These are phyloP conservation scores for Callitettix versicolor DNA, from an alignment of 1,140 invertebrate genomes.

Conservation along the genomic window DNA sequence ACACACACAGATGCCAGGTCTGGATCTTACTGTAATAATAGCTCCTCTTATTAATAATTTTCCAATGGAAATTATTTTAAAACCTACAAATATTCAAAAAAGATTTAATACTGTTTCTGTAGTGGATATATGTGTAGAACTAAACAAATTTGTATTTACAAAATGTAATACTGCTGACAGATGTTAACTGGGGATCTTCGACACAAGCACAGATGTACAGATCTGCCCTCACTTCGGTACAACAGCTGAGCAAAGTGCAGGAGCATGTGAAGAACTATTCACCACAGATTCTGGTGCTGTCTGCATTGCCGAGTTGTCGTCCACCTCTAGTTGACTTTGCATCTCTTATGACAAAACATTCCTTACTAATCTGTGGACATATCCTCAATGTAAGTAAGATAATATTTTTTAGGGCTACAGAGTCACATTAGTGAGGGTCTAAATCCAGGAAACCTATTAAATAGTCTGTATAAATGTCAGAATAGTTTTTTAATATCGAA, in stretches of 20 bases:
- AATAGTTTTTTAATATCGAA: background rate
- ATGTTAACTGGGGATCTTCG: conserved; percentile 96
- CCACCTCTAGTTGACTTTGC: conserved; percentile 86
- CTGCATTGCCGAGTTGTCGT: conserved; percentile 70
- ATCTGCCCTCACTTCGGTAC: conserved; percentile 73
- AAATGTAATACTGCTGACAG: too few species aligned
- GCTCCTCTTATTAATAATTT: too few species aligned
- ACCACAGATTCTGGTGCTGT: conserved; percentile 82
- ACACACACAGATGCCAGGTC: too few species aligned
- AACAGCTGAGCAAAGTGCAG: conserved; percentile 78
- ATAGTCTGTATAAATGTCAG: background rate
- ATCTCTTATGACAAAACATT: conserved; percentile 85
- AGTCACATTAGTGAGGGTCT: too few species aligned
- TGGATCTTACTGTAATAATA: too few species aligned
- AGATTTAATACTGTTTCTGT: too few species aligned
- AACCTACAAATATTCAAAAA: too few species aligned
- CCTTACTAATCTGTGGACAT: conserved; percentile 86
- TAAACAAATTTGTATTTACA: conserved; percentile 18
- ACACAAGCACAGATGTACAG: conserved; percentile 95
- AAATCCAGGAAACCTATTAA: too few species aligned
- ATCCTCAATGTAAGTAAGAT: conserved; percentile 62
- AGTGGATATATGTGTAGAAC: too few species aligned
- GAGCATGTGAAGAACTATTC: conserved; percentile 96
- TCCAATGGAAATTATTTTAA: too few species aligned
- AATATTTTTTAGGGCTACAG: too few species aligned